These are phyloP conservation scores for Hippocampus barbouri DNA, from an alignment of 2,113 vertebrate genomes.

Conservation along the genomic window DNA sequence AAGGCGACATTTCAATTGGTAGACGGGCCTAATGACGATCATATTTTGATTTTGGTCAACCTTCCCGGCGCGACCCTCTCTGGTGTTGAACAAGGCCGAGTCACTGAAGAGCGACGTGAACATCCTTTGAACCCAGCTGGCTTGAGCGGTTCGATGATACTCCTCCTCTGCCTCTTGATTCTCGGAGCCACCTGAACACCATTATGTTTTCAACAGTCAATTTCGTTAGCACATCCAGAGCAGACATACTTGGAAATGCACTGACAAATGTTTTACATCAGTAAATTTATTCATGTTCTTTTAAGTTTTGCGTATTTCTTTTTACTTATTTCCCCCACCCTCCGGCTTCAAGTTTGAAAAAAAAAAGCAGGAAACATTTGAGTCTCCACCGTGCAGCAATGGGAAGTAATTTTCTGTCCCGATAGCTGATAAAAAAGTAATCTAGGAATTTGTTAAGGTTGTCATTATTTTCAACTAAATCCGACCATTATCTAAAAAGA, in stretches of 20 bases:
- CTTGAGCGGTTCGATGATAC: conserved; percentile 72
- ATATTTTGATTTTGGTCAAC: conserved; percentile 36
- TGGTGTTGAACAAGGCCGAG: conserved; percentile 86
- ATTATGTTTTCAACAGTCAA: neutral
- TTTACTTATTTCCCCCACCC: neutral
- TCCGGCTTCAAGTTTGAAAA: neutral
- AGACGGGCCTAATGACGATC: neutral
- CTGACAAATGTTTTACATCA: neutral
- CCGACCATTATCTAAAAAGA: neutral
- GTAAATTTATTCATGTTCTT: too few species aligned
- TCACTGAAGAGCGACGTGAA: conserved; percentile 87
- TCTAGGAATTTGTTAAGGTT: neutral
- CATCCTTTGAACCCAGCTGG: conserved; percentile 92
- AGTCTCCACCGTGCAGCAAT: neutral
- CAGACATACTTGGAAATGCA: neutral
- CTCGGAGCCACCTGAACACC: conserved; percentile 74
- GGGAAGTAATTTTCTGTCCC: neutral
- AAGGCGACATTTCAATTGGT: neutral
- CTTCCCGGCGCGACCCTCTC: conserved; percentile 93
- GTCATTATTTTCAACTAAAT: neutral
- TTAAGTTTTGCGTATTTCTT: too few species aligned
- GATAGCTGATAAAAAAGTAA: neutral
- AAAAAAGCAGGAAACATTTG: neutral
- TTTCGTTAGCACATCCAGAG: neutral
- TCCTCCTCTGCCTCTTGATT: conserved; percentile 72